A percentile compares a stretch with the other conserved stretches of the same genome.
Evolutionary conservation across 2,888 invertebrate genomes (phyloP).

Genomic region (Monoplex corrugatus): DNA sequence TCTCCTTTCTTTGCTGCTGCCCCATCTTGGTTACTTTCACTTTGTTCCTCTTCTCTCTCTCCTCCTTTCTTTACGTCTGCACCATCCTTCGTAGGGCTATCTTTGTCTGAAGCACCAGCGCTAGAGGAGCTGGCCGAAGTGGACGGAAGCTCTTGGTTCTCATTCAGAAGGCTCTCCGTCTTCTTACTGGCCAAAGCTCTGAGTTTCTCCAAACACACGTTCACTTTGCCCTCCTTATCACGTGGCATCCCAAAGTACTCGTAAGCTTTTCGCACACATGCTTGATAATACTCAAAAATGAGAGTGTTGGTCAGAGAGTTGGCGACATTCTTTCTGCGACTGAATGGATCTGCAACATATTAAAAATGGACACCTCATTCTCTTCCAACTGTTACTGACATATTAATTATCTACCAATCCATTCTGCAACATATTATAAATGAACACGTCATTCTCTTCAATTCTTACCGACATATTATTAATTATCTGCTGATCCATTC

Average conservation of each 20-base stretch:
- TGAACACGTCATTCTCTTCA: not conserved
- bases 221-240: conserved; percentile 57
- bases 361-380: not conserved
- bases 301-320: conserved; percentile 81
- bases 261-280: conserved; percentile 82
- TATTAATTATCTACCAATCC: too few species aligned
- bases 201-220: conserved; percentile 14
- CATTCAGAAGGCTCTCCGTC: conserved; percentile 31
- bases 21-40: not conserved
- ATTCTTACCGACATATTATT: too few species aligned
- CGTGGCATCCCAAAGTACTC: conserved; percentile 82
- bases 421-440: too few species aligned
- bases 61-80: not conserved
- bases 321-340: conserved; percentile 82
- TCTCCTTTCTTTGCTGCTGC: not conserved
- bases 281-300: conserved; percentile 83
- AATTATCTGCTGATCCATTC: conserved; percentile 84
- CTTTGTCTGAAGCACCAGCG: conserved; percentile 5
- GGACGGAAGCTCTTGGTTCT: conserved; percentile 15
- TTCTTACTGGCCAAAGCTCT: conserved; percentile 24
- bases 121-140: too few species aligned
- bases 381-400: not conserved
- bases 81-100: not conserved
- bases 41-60: not conserved
- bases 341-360: conserved; percentile 82